Evolutionary conservation across 1,140 invertebrate species (phyloP).

Genomic region (Samia ricini): DNA sequence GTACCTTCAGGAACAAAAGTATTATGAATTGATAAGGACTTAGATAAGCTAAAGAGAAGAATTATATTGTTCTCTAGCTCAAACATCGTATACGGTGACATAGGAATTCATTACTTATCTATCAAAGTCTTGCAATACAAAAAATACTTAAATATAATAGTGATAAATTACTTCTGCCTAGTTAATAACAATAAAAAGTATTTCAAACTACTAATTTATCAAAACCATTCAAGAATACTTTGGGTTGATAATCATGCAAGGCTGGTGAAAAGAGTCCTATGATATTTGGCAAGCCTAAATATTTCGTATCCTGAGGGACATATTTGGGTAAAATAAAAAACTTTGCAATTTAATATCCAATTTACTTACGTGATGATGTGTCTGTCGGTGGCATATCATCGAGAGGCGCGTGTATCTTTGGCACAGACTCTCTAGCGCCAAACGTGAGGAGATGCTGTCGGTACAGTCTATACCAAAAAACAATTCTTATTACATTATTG

Average conservation of each 20-base stretch:
- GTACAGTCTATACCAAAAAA: slow-evolving; percentile 78
- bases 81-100: no score
- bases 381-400: slow-evolving; percentile 58
- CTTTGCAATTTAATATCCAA: neutral
- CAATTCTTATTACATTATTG: neutral
- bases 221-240: neutral
- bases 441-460: slow-evolving; percentile 87
- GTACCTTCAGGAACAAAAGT: slow-evolving; percentile 26
- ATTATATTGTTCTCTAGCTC: no score
- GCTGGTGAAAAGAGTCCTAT: neutral
- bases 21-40: neutral
- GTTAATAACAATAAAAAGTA: no score
- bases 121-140: no score
- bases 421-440: slow-evolving; percentile 75
- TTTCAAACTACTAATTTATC: neutral
- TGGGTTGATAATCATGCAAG: neutral
- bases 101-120: no score
- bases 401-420: slow-evolving; percentile 61
- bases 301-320: neutral
- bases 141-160: no score
- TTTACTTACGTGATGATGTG: slow-evolving; percentile 57
- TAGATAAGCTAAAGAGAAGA: neutral
- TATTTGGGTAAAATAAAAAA: neutral
- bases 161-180: no score
- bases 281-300: neutral